A percentile compares a stretch with the other conserved stretches of the same genome.
phyloP scores from a whole-genome alignment of 2,888 invertebrate genomes.

The Macrophya annulata region DNA sequence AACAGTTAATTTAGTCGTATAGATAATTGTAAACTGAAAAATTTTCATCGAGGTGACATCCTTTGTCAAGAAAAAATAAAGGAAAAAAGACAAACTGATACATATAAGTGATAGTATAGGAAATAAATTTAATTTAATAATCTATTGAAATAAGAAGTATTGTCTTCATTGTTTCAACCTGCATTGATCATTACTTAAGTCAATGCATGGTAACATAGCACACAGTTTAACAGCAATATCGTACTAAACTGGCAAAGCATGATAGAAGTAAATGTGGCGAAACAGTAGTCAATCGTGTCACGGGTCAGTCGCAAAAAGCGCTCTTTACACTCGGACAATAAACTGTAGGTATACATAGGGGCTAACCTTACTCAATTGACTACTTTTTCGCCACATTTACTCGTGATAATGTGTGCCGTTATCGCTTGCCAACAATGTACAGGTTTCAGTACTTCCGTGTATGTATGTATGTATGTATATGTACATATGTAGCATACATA shows the following conservation, averaged over 20 bases:
- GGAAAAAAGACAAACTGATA: background rate
- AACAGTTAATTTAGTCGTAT: background rate
- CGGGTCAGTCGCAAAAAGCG: conserved; percentile 44
- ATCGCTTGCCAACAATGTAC: conserved; percentile 46
- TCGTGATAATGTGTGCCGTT: conserved; percentile 38
- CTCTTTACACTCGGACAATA: conserved; percentile 41
- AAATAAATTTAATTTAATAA: background rate
- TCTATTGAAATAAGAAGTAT: background rate
- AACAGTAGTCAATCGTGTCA: conserved; percentile 44
- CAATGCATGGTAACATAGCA: background rate
- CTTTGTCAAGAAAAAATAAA: background rate
- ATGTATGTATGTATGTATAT: background rate
- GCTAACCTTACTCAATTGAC: conserved; percentile 38
- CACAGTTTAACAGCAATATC: background rate
- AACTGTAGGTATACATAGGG: conserved; percentile 27
- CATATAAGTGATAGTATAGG: background rate
- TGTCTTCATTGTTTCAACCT: background rate
- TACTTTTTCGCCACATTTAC: conserved; percentile 48
- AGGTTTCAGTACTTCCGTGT: conserved; percentile 23
- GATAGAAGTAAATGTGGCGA: conserved; percentile 45
- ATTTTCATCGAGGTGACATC: background rate
- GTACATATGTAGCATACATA: background rate
- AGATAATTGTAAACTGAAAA: background rate
- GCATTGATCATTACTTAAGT: conserved; percentile 3
- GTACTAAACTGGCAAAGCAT: conserved; percentile 11